Base-by-base conservation (phyloP, 2,888 invertebrate species). In the Drosophila neutralis region DNA sequence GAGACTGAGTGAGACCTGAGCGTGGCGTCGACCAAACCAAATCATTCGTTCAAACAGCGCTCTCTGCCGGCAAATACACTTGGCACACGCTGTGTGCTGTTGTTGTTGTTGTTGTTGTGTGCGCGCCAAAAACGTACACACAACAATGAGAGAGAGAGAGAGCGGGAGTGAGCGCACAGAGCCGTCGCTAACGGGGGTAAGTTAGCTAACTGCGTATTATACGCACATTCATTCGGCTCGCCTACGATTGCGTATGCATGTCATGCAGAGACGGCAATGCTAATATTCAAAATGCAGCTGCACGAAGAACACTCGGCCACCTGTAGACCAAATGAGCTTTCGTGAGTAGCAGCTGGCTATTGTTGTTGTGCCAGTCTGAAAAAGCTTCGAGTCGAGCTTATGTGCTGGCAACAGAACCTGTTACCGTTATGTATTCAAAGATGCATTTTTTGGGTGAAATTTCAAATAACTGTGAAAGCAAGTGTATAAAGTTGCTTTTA, bases 91-190 rank as follows among this genome's bases (percentile, higher is more conserved):
- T 45, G 8, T 24, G 15, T 45, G 15, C 15, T 24, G 21, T 21
- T 42, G 21, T 21, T 45, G 21, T 66, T 70, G 63, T 57, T 53
- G 21, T 21, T 21, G 21, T 76, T 83, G 81, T 70, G 63, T 78
- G 83, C 83, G 86, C 89, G 83, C 89, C 83, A 83, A 83, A 83
- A 88, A 74, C 83, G 69, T 66, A 57, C 63, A 49, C 36, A 48
- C n/a, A 45, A 66, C 45, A 15, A 29, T 36, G 57, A 40, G 48
- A 59, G 24, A 52, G 38, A 27, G 45, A 61, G 31, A 56, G 69
- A 69, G 29, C 29, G 35, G 58, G 67, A 67, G 57, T 48, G 11
- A 58, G 36, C 38, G 60, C 63, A 57, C 80, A 57, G 67, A 31
- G 75, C 38, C 78, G 78, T 48, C 59, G 48, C 56, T 27, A 21